phyloP scores from a whole-genome alignment of 2,113 vertebrate species.

The Aegithalos caudatus region DNA sequence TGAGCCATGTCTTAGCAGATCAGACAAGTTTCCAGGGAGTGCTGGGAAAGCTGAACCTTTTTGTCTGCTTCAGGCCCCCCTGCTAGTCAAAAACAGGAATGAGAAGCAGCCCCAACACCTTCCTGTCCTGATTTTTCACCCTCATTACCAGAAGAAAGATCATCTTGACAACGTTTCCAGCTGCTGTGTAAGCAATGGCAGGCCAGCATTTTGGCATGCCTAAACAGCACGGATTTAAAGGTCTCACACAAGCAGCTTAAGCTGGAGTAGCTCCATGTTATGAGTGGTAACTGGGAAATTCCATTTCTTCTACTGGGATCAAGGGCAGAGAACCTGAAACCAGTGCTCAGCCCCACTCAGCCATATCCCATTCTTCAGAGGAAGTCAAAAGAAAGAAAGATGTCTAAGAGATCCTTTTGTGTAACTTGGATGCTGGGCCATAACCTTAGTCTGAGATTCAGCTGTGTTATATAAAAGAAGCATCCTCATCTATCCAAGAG shows the following conservation, averaged over 20 bases:
- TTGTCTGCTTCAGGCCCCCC: background rate
- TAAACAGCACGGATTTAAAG: background rate
- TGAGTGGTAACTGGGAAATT: background rate
- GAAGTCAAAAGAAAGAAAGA: background rate
- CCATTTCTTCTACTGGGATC: background rate
- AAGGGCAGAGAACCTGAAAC: background rate
- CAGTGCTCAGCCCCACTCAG: background rate
- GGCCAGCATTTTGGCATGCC: background rate
- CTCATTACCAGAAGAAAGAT: background rate
- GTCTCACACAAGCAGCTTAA: background rate
- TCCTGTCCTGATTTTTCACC: background rate
- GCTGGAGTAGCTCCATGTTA: background rate
- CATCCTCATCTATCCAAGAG: background rate
- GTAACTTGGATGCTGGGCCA: background rate
- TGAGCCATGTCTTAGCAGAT: background rate
- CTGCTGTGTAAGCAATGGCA: background rate
- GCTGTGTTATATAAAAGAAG: background rate
- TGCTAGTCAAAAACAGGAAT: background rate
- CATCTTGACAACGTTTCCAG: background rate
- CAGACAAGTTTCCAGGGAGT: background rate
- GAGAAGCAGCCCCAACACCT: background rate
- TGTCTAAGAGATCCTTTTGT: background rate
- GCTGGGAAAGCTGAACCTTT: background rate
- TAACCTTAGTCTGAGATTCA: background rate
- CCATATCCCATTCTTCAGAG: background rate